Evolutionary conservation across 2,113 vertebrate genomes (phyloP).

Genomic region (Laticauda laticaudata): DNA sequence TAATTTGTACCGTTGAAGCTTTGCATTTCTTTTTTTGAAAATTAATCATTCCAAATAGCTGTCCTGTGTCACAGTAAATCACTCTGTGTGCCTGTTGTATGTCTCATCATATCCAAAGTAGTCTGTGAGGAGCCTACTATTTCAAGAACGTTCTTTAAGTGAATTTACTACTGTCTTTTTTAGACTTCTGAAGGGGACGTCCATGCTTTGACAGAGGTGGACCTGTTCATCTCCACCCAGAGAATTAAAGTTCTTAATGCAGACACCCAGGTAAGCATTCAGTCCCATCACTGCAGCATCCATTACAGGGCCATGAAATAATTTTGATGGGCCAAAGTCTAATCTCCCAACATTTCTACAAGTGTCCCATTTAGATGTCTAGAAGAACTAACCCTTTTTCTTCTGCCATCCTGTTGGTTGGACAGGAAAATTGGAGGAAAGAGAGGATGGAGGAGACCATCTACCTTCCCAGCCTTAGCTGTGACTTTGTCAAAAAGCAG

Average conservation of each 20-base stretch:
- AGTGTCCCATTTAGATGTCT: neutral
- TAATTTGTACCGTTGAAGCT: neutral
- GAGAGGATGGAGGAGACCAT: neutral
- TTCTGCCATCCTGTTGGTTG: neutral
- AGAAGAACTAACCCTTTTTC: neutral
- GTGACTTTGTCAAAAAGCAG: neutral
- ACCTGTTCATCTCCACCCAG: conserved; percentile 98
- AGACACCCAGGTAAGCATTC: conserved; percentile 87
- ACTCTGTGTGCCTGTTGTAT: conserved; percentile 7
- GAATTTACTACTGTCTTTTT: conserved; percentile 22
- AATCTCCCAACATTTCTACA: neutral
- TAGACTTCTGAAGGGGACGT: conserved; percentile 89
- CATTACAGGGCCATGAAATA: neutral
- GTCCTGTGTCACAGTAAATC: conserved; percentile 13
- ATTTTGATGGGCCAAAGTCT: neutral
- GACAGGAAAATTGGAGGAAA: neutral
- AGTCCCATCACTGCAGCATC: neutral
- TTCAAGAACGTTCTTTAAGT: conserved; percentile 17
- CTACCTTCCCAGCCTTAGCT: neutral
- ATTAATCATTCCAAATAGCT: neutral
- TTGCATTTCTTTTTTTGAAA: conserved; percentile 42
- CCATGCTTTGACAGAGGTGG: conserved; percentile 92
- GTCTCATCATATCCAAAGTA: conserved; percentile 23
- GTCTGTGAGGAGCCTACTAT: conserved; percentile 10
- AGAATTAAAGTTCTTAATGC: conserved; percentile 98